Evolutionary conservation across 1,140 invertebrate genomes (phyloP).

Genomic region (Drosophila quadrilineata): DNA sequence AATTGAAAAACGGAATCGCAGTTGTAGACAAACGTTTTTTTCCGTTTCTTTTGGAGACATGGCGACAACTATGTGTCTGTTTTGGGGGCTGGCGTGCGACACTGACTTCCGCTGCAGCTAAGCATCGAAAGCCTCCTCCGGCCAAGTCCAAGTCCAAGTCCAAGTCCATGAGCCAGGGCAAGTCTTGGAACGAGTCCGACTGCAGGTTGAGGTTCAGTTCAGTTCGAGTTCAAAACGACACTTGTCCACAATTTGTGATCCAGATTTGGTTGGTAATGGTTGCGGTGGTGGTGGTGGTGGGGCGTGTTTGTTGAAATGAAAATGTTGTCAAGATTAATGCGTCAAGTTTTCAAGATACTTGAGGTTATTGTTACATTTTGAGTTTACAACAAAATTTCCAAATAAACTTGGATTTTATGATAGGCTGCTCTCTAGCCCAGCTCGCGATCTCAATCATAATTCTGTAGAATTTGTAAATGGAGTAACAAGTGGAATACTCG

Average conservation of each 20-base stretch:
- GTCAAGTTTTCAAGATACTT: slow-evolving; percentile 41
- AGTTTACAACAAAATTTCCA: slow-evolving; percentile 75
- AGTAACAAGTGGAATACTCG: slow-evolving; percentile 74
- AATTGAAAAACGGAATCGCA: slow-evolving; percentile 34
- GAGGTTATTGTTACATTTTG: slow-evolving; percentile 20
- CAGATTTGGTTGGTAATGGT: too few relatives aligned
- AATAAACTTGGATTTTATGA: slow-evolving; percentile 75
- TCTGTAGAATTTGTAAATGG: slow-evolving; percentile 77
- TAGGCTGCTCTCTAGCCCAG: too few relatives aligned
- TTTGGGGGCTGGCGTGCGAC: slow-evolving; percentile 45
- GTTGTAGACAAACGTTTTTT: slow-evolving; percentile 5
- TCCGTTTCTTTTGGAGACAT: slow-evolving; percentile 41
- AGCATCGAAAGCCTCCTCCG: slow-evolving; percentile 14
- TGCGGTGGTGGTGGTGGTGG: too few relatives aligned
- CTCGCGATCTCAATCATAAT: slow-evolving; percentile 74
- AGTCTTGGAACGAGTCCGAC: slow-evolving; percentile 35
- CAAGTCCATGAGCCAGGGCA: slow-evolving; percentile 1
- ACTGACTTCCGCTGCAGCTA: slow-evolving; percentile 66
- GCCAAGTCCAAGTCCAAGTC: slow-evolving; percentile 19
- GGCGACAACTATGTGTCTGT: slow-evolving; percentile 70
- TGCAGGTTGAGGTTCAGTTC: too few relatives aligned
- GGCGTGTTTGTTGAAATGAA: slow-evolving; percentile 31
- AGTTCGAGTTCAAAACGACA: slow-evolving; percentile 50
- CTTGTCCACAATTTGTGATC: slow-evolving; percentile 64
- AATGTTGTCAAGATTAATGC: slow-evolving; percentile 58